Conservation (phyloP, 2,797 vertebrate genomes). For the Alosa sapidissima region DNA sequence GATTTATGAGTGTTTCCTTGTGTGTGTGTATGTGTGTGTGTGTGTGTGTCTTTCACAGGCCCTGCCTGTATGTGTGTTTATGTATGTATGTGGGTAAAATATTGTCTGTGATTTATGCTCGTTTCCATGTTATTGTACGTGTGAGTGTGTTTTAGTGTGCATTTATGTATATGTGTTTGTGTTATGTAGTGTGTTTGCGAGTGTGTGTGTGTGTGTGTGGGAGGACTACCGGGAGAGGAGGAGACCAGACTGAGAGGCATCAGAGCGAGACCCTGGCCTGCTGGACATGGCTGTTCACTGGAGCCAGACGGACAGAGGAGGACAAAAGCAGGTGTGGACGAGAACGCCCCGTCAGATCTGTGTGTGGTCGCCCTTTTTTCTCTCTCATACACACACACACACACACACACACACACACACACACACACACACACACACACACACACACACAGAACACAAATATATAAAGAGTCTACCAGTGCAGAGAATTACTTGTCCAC, state of each 20-base stretch:
- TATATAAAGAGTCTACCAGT: background rate
- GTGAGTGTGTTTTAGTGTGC: background rate
- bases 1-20: background rate
- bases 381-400: background rate
- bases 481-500: background rate
- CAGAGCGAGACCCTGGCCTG: background rate
- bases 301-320: background rate
- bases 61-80: too few species aligned
- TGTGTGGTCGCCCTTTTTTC: background rate
- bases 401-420: background rate
- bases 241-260: background rate
- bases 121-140: background rate
- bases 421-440: background rate
- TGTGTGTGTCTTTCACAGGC: too few species aligned
- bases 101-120: too few species aligned
- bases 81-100: too few species aligned
- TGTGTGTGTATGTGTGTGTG: too few species aligned
- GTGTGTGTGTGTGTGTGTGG: background rate
- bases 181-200: background rate
- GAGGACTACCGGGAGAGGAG: background rate
- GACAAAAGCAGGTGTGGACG: constrained; percentile 14
- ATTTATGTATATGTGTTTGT: background rate
- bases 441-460: background rate
- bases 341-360: background rate
- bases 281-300: background rate